Conservation (phyloP, 2,797 vertebrate species). For the Pangasius larnaudii region DNA sequence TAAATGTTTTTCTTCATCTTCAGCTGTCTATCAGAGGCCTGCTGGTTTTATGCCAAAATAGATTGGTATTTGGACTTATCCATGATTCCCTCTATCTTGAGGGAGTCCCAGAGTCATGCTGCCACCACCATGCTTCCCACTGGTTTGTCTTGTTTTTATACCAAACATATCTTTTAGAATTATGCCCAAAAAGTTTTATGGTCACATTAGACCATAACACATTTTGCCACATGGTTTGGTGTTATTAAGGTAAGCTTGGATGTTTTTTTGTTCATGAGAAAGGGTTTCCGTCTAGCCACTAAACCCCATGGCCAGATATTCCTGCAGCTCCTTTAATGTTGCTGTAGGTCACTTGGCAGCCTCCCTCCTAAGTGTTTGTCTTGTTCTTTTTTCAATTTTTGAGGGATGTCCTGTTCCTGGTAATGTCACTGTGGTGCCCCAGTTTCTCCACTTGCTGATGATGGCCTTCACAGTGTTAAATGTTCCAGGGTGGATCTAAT, state of each 20-base stretch:
- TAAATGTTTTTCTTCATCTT: not conserved
- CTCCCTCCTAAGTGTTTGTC: not conserved
- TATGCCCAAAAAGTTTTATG: not conserved
- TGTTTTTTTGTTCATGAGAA: not conserved
- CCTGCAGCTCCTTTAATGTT: not conserved
- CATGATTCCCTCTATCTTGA: not conserved
- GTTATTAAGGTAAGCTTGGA: not conserved
- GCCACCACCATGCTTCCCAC: not conserved
- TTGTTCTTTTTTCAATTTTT: not conserved
- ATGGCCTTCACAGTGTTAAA: not conserved
- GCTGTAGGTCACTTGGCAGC: not conserved
- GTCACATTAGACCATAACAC: not conserved
- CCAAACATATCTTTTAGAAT: not conserved
- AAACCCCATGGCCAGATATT: not conserved
- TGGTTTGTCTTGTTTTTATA: not conserved
- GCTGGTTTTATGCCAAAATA: not conserved
- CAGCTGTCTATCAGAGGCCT: not conserved
- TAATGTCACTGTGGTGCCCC: not conserved
- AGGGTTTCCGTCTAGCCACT: not conserved
- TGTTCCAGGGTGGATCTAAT: not conserved
- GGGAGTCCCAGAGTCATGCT: not conserved
- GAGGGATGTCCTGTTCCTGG: not conserved
- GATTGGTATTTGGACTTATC: not conserved
- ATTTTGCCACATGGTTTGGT: not conserved
- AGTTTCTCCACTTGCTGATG: not conserved